Evolutionary conservation across 2,888 invertebrate species (phyloP), one percentile per base, ranked within the genome.

Genomic region (Syritta pipiens): DNA sequence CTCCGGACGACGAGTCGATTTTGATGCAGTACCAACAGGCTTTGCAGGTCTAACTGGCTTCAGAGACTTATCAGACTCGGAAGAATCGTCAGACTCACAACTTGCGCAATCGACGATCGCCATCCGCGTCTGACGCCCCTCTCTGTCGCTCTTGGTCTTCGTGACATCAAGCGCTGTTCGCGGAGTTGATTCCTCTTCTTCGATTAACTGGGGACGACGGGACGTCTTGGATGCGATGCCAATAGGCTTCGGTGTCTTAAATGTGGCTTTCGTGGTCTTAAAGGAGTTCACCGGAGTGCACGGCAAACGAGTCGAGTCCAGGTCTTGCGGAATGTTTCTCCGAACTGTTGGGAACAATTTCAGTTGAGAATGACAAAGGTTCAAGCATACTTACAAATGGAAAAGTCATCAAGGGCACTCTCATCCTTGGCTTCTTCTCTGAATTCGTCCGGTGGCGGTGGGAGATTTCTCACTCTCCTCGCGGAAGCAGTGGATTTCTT

Each of bases 241-340:
- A 5, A 65, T 17, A 12, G 44, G 3, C 6, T 10, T 14, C 14
- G 37, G 37, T 1, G 37, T 37, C 7, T 37, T 37, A n/a, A 37
- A 37, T 7, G 14, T 14, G 2, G 51, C 20, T 3, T 19, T 51
- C 20, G 67, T 44, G 0, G 22, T 9, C 3, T 60, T 60, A 22
- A 53, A 74, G 24, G n/a, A 17, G 0, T 49, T 14, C 3, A 22
- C 2, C 0, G 51, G 28, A 0, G 53, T 67, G 2, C 57, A 57
- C 1, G 81, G 82, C 55, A 85, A 59, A 4, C 85, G 85, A 0
- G 89, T 89, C 3, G 89, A 89, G 49, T 89, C 86, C 40, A 89
- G 82, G 62, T 82, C 85, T 1, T 83, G 81, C 22, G 84, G 82
- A 40, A 86, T 84, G 68, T 86, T 82, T 26, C 63, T 60, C 14